Conservation (phyloP, 2,888 invertebrate genomes). For the Cheilosia impressa region DNA sequence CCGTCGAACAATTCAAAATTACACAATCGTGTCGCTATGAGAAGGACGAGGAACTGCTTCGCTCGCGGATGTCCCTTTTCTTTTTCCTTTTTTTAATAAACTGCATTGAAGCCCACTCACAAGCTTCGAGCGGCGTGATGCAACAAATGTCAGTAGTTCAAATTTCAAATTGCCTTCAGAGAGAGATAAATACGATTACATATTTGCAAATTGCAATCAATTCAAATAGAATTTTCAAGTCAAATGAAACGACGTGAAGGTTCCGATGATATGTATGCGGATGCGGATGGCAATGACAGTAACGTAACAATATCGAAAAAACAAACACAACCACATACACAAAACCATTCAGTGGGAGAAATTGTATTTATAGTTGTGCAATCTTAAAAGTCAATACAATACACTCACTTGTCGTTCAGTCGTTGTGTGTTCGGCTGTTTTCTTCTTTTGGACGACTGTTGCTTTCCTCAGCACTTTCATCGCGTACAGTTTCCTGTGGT, state of each 20-base stretch:
- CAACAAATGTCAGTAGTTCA: conserved; percentile 55
- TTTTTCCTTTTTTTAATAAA: background rate
- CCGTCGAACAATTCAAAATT: conserved; percentile 22
- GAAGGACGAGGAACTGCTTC: conserved; percentile 19
- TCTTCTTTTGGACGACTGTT: conserved; percentile 96
- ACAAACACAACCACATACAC: conserved; percentile 1
- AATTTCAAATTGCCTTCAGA: conserved; percentile 39
- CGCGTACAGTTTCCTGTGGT: conserved; percentile 95
- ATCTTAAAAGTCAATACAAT: conserved; percentile 58
- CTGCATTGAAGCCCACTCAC: conserved; percentile 21
- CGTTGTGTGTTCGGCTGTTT: conserved; percentile 98
- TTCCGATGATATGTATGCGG: conserved; percentile 9
- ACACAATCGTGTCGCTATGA: conserved; percentile 22
- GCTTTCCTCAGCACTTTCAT: conserved; percentile 99
- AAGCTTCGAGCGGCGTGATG: conserved; percentile 1
- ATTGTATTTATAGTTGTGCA: background rate
- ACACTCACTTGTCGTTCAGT: conserved; percentile 93
- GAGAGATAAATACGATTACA: background rate
- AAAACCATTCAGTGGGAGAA: background rate
- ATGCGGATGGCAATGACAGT: background rate
- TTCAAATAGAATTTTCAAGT: conserved; percentile 19
- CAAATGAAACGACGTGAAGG: conserved; percentile 24
- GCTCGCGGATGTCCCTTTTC: background rate
- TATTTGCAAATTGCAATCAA: conserved; percentile 26
- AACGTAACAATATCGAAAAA: conserved; percentile 35